Evolutionary conservation across 2,888 invertebrate genomes (phyloP).

Genomic region (Drosophila monieri): DNA sequence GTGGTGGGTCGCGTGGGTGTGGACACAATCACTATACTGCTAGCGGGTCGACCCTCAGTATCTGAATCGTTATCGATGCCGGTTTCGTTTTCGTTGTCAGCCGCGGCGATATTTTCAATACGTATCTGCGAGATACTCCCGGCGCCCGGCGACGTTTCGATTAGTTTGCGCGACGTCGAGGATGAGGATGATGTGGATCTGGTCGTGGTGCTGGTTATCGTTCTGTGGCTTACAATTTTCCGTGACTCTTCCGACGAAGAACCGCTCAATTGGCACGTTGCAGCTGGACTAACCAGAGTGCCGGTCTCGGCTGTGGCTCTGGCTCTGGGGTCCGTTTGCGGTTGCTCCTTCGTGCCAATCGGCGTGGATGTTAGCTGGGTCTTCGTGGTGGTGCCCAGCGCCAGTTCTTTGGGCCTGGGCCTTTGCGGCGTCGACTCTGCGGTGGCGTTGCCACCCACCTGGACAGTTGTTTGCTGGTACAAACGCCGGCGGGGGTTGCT

Average conservation of each 20-base stretch:
- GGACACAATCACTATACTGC: constrained; percentile 79
- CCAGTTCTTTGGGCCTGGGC: constrained; percentile 62
- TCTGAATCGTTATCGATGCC: constrained; percentile 79
- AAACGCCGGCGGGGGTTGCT: constrained; percentile 76
- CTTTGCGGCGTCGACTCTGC: constrained; percentile 60
- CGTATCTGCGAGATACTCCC: constrained; percentile 64
- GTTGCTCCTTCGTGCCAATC: constrained; percentile 79
- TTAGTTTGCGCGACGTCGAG: constrained; percentile 58
- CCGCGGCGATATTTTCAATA: constrained; percentile 32
- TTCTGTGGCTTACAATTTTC: constrained; percentile 78
- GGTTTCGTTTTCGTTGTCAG: constrained; percentile 20
- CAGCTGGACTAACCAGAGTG: constrained; percentile 73
- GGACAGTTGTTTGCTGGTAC: constrained; percentile 72
- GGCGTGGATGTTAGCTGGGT: constrained; percentile 73
- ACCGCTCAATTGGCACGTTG: constrained; percentile 82
- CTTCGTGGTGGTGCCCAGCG: constrained; percentile 75
- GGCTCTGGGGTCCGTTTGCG: constrained; percentile 52
- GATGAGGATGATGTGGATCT: constrained; percentile 51
- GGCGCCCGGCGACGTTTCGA: constrained; percentile 40
- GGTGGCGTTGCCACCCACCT: constrained; percentile 71
- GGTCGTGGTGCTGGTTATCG: constrained; percentile 55
- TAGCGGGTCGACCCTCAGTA: constrained; percentile 79
- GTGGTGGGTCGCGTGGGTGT: constrained; percentile 62
- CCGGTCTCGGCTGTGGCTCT: constrained; percentile 1
- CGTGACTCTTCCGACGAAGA: constrained; percentile 80